Conservation (phyloP, 2,113 vertebrate genomes). For the Sceloporus tristichus region DNA sequence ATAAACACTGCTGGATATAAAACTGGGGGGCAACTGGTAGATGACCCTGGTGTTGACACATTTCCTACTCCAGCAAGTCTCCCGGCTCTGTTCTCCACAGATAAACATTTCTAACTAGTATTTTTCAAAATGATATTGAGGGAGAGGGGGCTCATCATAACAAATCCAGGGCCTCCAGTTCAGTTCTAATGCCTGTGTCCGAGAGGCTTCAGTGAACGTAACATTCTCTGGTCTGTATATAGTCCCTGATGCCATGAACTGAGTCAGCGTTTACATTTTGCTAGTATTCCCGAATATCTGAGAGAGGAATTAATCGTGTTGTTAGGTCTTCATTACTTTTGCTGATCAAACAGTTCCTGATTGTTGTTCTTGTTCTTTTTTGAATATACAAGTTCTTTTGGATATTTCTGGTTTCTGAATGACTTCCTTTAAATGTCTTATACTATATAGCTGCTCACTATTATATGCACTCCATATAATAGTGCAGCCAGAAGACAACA, state of each 20-base stretch:
- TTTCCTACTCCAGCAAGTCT: constrained; percentile 42
- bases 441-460: constrained; percentile 44
- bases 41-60: constrained; percentile 26
- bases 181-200: constrained; percentile 17
- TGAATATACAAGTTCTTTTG: constrained; percentile 43
- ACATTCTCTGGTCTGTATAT: not conserved
- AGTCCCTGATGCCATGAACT: constrained; percentile 6
- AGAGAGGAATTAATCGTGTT: not conserved
- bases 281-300: not conserved
- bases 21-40: constrained; percentile 25
- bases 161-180: constrained; percentile 2
- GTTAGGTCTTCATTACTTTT: not conserved
- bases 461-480: constrained; percentile 32
- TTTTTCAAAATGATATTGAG: not conserved
- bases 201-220: not conserved
- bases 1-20: constrained; percentile 54
- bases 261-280: constrained; percentile 2
- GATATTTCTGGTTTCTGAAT: constrained; percentile 55
- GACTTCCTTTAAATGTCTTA: constrained; percentile 44
- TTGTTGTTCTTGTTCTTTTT: constrained; percentile 40
- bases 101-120: constrained; percentile 24
- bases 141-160: not conserved
- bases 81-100: constrained; percentile 6
- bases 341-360: not conserved
- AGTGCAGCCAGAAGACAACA: not conserved